phyloP scores from a whole-genome alignment of 1,140 invertebrate genomes.

The Agraylea sexmaculata region DNA sequence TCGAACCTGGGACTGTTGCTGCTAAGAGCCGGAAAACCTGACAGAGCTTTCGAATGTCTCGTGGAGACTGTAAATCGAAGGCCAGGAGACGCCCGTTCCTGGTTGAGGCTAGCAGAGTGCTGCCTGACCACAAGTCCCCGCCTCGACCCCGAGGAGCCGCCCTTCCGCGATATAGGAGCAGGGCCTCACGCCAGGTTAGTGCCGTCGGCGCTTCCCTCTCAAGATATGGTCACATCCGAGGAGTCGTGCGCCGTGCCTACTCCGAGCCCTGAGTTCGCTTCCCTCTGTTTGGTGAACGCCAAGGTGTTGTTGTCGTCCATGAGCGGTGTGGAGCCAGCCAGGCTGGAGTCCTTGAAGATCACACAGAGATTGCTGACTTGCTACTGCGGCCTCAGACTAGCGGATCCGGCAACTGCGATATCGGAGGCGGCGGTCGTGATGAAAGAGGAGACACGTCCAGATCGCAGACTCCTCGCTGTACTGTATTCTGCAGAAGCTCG shows the following conservation, averaged over 20 bases:
- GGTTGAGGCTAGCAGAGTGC: conserved; percentile 88
- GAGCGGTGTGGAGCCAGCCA: background rate
- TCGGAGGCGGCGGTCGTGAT: conserved; percentile 61
- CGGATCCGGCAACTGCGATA: conserved; percentile 72
- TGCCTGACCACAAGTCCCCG: conserved; percentile 43
- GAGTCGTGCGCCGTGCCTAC: conserved; percentile 73
- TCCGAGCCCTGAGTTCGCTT: conserved; percentile 81
- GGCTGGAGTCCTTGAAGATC: background rate
- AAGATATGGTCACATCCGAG: conserved; percentile 42
- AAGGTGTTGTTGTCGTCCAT: conserved; percentile 42
- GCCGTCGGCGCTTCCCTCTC: conserved; percentile 30
- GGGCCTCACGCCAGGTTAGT: conserved; percentile 34
- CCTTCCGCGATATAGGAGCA: conserved; percentile 13
- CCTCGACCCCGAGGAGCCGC: conserved; percentile 8
- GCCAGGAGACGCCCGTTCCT: conserved; percentile 78
- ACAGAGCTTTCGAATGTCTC: conserved; percentile 83
- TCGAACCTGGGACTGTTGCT: conserved; percentile 71
- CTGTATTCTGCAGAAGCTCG: too few relatives aligned
- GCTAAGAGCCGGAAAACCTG: conserved; percentile 65
- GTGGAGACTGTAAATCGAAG: conserved; percentile 77
- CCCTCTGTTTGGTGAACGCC: conserved; percentile 78
- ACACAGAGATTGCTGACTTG: background rate
- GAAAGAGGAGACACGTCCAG: too few relatives aligned
- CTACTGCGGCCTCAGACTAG: conserved; percentile 53
- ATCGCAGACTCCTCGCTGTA: too few relatives aligned